A percentile compares a stretch with the other conserved stretches of the same genome.
phyloP scores from a whole-genome alignment of 1,140 invertebrate genomes.

The Drosophila carrolli region DNA sequence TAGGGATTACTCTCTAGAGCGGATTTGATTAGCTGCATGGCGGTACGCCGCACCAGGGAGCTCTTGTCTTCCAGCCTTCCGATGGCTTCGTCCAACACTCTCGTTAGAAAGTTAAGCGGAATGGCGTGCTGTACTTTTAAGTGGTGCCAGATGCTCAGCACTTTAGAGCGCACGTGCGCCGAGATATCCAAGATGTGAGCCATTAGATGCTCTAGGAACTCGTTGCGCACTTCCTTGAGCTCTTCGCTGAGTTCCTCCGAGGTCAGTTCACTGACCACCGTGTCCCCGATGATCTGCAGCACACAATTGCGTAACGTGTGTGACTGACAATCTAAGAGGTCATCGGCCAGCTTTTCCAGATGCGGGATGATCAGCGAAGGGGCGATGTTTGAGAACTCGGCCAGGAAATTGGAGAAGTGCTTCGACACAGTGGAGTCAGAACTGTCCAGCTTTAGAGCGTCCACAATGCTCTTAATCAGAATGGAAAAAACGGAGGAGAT shows the following conservation, averaged over 20 bases:
- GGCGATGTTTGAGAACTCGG: constrained; percentile 65
- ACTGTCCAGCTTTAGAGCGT: constrained; percentile 58
- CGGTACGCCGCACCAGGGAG: constrained; percentile 91
- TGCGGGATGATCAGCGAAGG: constrained; percentile 77
- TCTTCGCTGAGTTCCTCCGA: constrained; percentile 89
- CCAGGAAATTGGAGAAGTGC: constrained; percentile 76
- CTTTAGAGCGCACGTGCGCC: constrained; percentile 92
- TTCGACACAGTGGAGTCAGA: constrained; percentile 65
- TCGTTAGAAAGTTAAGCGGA: constrained; percentile 88
- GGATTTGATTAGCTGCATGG: constrained; percentile 90
- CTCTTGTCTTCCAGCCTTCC: constrained; percentile 91
- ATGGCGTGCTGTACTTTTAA: constrained; percentile 90
- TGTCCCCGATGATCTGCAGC: constrained; percentile 91
- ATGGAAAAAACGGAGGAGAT: constrained; percentile 74
- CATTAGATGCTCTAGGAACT: constrained; percentile 90
- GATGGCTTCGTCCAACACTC: constrained; percentile 88
- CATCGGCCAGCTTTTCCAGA: constrained; percentile 70
- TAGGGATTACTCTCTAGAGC: constrained; percentile 93
- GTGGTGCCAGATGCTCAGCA: constrained; percentile 91
- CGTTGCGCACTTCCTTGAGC: constrained; percentile 88
- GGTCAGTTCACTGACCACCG: constrained; percentile 89
- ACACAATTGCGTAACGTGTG: constrained; percentile 93
- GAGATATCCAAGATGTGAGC: constrained; percentile 94
- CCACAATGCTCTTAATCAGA: constrained; percentile 73
- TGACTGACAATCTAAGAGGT: constrained; percentile 85